Base-by-base conservation (phyloP, 2,888 invertebrate genomes). In the Acanthosepion pharaonis region DNA sequence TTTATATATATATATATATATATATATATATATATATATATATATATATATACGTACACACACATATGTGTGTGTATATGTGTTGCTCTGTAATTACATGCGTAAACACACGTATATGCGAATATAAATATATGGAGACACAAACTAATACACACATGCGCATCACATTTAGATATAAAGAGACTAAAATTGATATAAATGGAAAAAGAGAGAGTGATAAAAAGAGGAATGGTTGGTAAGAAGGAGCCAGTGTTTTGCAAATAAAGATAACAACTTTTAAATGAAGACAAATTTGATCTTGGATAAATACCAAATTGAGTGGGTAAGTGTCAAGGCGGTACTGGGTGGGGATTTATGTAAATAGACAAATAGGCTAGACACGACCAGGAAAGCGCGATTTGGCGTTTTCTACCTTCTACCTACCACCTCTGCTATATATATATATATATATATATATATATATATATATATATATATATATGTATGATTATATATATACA, bases 231-330 rank as follows among this genome's bases (percentile, higher is more conserved):
- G 59, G 59, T 59, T 23, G 6, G 59, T 59, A 59, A 59, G 59
- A 59, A 59, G 23, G 59, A 59, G 59, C 23, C 11, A 78, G n/a
- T 78, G 78, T 78, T 78, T 78, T 78, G n/a, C 78, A 78, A 78
- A 78, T 78, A 78, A 78, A 78, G n/a, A 78, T 78, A 78, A 78
- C 78, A 18, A n/a, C 78, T 78, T 78, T 78, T 78, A 78, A 78
- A 78, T 78, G 78, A 9, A 78, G 78, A 78, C 78, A 78, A 78
- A 78, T 78, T 78, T 78, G 78, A 78, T 78, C 78, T 78, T 78
- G 78, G n/a, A 78, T 78, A 78, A 78, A 78, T 33, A 78, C n/a
- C 78, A 33, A 78, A 78, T 78, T 33, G n/a, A 78, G 78, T 78
- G 78, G 78, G 78, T 78, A n/a, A n/a, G 78, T 78, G 78, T 78